Evolutionary conservation across 2,797 vertebrate genomes (phyloP).

Genomic region (Acipenser transmontanus): DNA sequence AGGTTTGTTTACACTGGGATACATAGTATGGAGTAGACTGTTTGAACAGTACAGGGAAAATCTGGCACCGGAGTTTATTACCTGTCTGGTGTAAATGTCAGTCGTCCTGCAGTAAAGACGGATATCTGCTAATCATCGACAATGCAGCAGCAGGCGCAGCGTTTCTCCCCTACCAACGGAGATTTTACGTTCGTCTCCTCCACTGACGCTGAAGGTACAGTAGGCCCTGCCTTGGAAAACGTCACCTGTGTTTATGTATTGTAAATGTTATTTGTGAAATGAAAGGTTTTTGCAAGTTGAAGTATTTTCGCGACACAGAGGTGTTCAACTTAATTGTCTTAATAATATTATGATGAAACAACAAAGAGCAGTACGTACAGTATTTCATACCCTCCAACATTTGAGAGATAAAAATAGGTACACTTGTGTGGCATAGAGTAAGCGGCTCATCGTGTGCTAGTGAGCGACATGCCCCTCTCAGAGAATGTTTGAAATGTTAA

Average conservation of each 20-base stretch:
- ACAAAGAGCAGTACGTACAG: too few species aligned
- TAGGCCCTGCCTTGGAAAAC: background rate
- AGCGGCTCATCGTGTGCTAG: too few species aligned
- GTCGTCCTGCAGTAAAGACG: conserved; percentile 16
- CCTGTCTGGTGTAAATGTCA: conserved; percentile 32
- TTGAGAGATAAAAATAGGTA: too few species aligned
- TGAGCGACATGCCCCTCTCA: too few species aligned
- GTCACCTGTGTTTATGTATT: background rate
- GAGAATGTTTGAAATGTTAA: too few species aligned
- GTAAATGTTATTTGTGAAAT: too few species aligned
- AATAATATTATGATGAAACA: too few species aligned
- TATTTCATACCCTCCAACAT: too few species aligned
- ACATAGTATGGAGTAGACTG: conserved; percentile 42
- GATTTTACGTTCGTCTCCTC: conserved; percentile 94
- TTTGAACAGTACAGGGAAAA: conserved; percentile 20
- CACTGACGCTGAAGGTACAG: conserved; percentile 82
- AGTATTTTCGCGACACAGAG: too few species aligned
- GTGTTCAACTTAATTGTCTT: too few species aligned
- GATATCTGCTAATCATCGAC: conserved; percentile 17
- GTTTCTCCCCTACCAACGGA: conserved; percentile 75
- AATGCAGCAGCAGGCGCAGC: conserved; percentile 56
- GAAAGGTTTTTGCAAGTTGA: too few species aligned
- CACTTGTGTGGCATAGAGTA: too few species aligned
- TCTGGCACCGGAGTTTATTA: conserved; percentile 17
- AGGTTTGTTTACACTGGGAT: conserved; percentile 14